Percentiles rank a stretch among this genome's conserved stretches.
phyloP scores from a whole-genome alignment of 2,888 invertebrate species.

The Scaptomyza reducta region DNA sequence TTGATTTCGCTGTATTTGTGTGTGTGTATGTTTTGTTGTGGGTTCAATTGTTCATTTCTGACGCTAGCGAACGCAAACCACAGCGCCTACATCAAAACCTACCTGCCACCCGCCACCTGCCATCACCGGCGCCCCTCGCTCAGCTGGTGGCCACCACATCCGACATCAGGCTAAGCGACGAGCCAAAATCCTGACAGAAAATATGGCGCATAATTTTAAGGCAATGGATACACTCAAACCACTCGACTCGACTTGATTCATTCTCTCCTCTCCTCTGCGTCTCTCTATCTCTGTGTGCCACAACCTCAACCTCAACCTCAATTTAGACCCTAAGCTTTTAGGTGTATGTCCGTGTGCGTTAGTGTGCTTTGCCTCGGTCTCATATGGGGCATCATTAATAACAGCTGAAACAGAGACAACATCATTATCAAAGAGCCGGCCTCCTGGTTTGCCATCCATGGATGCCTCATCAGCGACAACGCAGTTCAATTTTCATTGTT shows the following conservation, averaged over 20 bases:
- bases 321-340: constrained; percentile 48
- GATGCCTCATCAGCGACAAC: constrained; percentile 14
- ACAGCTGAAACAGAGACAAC: constrained; percentile 65
- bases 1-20: constrained; percentile 66
- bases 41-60: constrained; percentile 77
- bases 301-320: constrained; percentile 42
- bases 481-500: constrained; percentile 75
- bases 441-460: background rate
- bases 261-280: background rate
- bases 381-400: constrained; percentile 77
- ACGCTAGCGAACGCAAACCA: constrained; percentile 49
- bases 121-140: background rate
- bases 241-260: constrained; percentile 11
- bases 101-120: background rate
- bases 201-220: constrained; percentile 80
- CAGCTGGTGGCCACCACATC: constrained; percentile 48
- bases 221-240: constrained; percentile 61
- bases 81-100: constrained; percentile 22
- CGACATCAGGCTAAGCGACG: constrained; percentile 53
- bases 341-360: constrained; percentile 20
- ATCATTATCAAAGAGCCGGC: constrained; percentile 53
- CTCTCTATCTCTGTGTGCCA: background rate
- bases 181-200: constrained; percentile 59
- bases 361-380: constrained; percentile 21
- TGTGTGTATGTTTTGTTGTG: constrained; percentile 35